Evolutionary conservation across 2,888 invertebrate species (phyloP), one percentile per base, ranked within the genome.

Genomic region (Saturnia japonica): DNA sequence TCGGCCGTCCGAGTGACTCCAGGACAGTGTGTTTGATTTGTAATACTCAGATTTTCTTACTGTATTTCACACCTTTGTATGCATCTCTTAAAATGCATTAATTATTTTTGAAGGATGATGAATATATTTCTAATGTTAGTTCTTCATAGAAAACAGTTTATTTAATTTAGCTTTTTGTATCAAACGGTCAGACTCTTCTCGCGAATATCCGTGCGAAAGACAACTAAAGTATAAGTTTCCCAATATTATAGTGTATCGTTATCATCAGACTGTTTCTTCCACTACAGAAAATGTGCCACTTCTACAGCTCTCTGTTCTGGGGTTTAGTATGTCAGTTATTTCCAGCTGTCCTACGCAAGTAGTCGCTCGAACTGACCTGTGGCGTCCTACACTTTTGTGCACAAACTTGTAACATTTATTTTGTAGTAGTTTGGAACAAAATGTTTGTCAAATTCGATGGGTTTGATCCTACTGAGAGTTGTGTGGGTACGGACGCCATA

Each of bases 1-100:
- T 40, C 66, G 54, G 67, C 42, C 25, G 71, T 68, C 60, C 57
- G 22, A 70, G 71, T 62, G 40, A 51, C 34, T 60, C 54, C 60
- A 3, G 54, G 40, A 45, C 70, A 70, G 51, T 34, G 22, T 70
- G 70, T 67, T 57, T 57, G 19, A 67, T 70, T 70, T 67, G n/a
- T 67, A 40, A 62, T 64, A 19, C 34, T 64, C 4, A 19, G 40
- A n/a, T 40, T 40, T 64, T 64, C 40, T 64, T 64, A 64, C 40
- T 64, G 40, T 64, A 12, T 1, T 40, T 62, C 19, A n/a, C n/a
- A n/a, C n/a, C 6, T 34, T 34, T 6, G 6, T 34, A 34, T 34
- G 34, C 34, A 34, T 34, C 6, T 34, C 6, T 2, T 34, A 34
- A 34, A 34, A 34, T 4, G 34, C 64, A 1, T 64, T 51, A 64